These are phyloP conservation scores for Danionella cerebrum DNA, from an alignment of 2,113 vertebrate species.

Conservation along the genomic window DNA sequence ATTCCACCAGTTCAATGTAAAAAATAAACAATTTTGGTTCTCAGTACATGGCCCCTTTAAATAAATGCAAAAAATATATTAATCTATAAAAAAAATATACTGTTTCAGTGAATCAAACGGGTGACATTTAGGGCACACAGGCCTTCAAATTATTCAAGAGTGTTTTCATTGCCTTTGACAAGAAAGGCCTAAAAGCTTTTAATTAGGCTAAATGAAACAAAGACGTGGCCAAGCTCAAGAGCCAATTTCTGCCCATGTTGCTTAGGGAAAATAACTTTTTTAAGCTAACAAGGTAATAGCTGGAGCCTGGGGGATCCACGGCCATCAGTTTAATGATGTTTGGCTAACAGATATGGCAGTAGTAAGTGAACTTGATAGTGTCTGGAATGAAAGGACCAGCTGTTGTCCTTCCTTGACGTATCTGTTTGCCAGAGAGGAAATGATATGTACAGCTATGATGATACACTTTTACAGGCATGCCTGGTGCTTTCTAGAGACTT, in stretches of 20 bases:
- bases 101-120: background rate
- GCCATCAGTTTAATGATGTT: slow-evolving; percentile 11
- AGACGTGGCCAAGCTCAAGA: background rate
- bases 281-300: slow-evolving; percentile 15
- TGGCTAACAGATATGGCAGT: background rate
- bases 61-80: no score
- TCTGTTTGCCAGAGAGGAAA: slow-evolving; percentile 1
- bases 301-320: background rate
- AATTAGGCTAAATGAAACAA: slow-evolving; percentile 39
- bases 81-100: no score
- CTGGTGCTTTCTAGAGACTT: background rate
- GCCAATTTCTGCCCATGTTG: background rate
- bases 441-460: background rate
- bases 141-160: background rate
- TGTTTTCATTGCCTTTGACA: background rate
- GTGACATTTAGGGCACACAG: background rate
- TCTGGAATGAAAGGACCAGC: slow-evolving; percentile 1
- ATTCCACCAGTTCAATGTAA: no score
- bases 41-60: no score
- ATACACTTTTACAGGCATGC: background rate
- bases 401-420: slow-evolving; percentile 24
- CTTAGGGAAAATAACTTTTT: background rate
- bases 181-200: slow-evolving; percentile 25
- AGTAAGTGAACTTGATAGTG: background rate
- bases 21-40: no score